Evolutionary conservation across 2,888 invertebrate genomes (phyloP), one percentile per base, ranked within the genome.

Genomic region (Drosophila percnosoma): DNA sequence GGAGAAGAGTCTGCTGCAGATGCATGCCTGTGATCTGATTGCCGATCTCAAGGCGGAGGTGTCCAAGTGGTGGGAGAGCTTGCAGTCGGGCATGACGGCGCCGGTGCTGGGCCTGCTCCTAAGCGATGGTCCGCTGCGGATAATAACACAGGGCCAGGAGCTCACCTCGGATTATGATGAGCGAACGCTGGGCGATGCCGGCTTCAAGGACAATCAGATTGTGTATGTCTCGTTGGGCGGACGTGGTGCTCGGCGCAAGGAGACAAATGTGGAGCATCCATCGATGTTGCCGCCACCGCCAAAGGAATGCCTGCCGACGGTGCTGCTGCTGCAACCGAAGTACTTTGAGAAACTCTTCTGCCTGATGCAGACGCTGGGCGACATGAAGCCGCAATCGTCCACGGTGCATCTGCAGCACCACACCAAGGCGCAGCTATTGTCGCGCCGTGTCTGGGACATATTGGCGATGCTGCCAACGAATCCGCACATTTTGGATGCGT

Each of bases 91-190:
- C 4, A 88, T 92, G 51, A 90, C 92, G 34, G 93, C 93, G 13
- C 95, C 95, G 2, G 96, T 95, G 38, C 93, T 95, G 63, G 96
- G 95, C 21, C 93, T 97, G 4, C 93, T 97, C 34, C 93, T 97
- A 0, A 96, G 96, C 2, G 97, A 97, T 86, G 97, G 97, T 0
- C 97, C 97, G 0, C 95, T 98, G 60, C 94, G 98, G 52, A 98
- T 98, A 95, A 98, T 98, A 78, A 98, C 98, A 0, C 97, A 97
- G 91, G 98, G 98, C 0, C 98, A 98, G 92, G 99, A 99, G 91
- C 93, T 99, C 10, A 97, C 97, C 0, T 96, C 97, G 5, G 98
- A 99, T 87, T 97, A 97, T 85, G 98, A 99, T 91, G 98, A 98
- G 91, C 96, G 98, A 82, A 97, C 97, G 2, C 93, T 98, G 3